Base-by-base conservation (phyloP, 2,113 vertebrate genomes). In the Cavia aperea region DNA sequence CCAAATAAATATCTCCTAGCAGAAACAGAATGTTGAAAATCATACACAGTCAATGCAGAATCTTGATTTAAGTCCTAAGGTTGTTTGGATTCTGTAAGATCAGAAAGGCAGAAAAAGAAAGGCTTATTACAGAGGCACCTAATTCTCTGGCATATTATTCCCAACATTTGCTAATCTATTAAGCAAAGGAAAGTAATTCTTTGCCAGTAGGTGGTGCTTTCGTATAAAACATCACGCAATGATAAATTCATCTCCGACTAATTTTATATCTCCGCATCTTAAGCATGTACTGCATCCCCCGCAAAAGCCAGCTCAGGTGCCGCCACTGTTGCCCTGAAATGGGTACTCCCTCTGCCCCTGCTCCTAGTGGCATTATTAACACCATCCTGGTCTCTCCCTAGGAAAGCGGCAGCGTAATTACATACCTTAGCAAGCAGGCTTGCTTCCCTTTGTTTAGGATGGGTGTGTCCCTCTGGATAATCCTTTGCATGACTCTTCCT, bases 141-240 rank as follows among this genome's bases (percentile, higher is more conserved):
- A 89, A 88, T 91, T 92, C 62, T 85, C 70, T 92, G 91, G 88
- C 83, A 77, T 62, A 51, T 90, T 83, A 31, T 68, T 83, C 68
- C 94, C 26, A 19, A 75, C 83, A 88, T 93, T 95, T 70, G 26
- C 18, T 90, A 68, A 66, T 96, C 75, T 83, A 72, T 94, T 94
- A 58, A 92, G 93, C 90, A 63, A 81, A 70, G 81, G 89, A 92
- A 97, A 96, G 78, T 84, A 93, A 70, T 73, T 51, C 93, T 97
- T 96, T 96, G 81, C 97, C 98, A 98, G 98, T 97, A 98, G 97
- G 96, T 97, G 98, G 97, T 98, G 97, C 98, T 97, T 98, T 97
- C 95, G 96, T 95, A 97, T 96, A 97, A 97, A 97, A 83, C 93
- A 97, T 97, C 92, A 93, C 91, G 95, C 94, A 92, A 88, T 95